Conservation (phyloP, 2,113 vertebrate genomes). For the Probosciger aterrimus region DNA sequence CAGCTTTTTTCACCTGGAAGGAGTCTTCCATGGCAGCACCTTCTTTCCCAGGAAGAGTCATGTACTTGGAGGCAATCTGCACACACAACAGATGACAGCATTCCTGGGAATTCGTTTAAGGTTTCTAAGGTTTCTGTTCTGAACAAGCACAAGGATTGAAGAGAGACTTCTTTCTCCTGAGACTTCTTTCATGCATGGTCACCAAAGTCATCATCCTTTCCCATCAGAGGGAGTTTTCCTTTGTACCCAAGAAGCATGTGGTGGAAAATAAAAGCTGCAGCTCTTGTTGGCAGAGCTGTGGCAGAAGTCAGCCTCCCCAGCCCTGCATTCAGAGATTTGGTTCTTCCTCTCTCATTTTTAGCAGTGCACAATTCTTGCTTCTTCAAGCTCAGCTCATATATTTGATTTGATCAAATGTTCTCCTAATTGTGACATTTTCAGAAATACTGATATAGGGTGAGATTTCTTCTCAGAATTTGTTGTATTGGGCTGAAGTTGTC, state of each 20-base stretch:
- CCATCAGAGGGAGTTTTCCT: background rate
- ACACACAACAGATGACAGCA: background rate
- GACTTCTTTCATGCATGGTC: background rate
- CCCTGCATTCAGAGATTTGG: background rate
- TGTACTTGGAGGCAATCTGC: background rate
- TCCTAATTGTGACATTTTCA: background rate
- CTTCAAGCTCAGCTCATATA: background rate
- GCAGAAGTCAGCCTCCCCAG: background rate
- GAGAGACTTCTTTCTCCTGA: background rate
- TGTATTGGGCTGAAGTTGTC: background rate
- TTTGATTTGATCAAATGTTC: background rate
- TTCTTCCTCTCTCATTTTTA: background rate
- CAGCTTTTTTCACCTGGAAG: background rate
- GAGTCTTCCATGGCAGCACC: background rate
- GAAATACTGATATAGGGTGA: background rate
- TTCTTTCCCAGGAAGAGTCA: background rate
- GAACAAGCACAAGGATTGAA: background rate
- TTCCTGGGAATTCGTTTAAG: constrained; percentile 2
- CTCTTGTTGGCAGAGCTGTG: background rate
- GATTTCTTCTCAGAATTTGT: background rate
- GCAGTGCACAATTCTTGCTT: background rate
- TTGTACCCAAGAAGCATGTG: background rate
- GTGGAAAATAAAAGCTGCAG: background rate
- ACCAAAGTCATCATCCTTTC: background rate
- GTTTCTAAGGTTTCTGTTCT: constrained; percentile 33